Percentiles rank a stretch among this genome's conserved stretches.
Evolutionary conservation across 2,888 invertebrate genomes (phyloP).

Genomic region (Ophion slaviceki): DNA sequence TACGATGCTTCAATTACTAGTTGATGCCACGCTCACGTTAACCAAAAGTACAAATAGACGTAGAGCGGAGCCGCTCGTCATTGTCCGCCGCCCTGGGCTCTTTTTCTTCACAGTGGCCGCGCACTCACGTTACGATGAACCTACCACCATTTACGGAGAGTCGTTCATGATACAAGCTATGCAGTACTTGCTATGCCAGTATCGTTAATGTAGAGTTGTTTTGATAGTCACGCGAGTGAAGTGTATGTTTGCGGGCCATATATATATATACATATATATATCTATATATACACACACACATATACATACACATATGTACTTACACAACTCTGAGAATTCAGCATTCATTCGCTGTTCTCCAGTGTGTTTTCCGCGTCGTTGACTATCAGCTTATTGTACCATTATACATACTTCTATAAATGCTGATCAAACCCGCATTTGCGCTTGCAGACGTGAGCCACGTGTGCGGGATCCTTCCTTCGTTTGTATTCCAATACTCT

Average conservation of each 20-base stretch:
- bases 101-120: slow-evolving; percentile 29
- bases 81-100: slow-evolving; percentile 4
- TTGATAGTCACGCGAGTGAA: slow-evolving; percentile 70
- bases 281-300: not conserved
- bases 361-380: not conserved
- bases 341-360: not conserved
- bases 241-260: not conserved
- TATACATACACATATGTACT: not conserved
- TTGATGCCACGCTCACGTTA: slow-evolving; percentile 54
- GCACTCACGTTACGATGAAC: slow-evolving; percentile 59
- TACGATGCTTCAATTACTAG: slow-evolving; percentile 72
- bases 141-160: slow-evolving; percentile 57
- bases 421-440: slow-evolving; percentile 44
- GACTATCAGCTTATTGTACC: not conserved
- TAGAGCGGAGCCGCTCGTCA: not conserved
- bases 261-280: not conserved
- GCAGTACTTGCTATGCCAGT: slow-evolving; percentile 49
- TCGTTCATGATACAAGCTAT: slow-evolving; percentile 54
- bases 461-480: slow-evolving; percentile 3
- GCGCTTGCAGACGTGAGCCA: not conserved
- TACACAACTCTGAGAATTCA: not conserved
- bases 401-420: not conserved
- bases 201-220: slow-evolving; percentile 67
- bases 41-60: slow-evolving; percentile 19
- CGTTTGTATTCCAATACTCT: not conserved